Base-by-base conservation (phyloP, 2,888 invertebrate species). In the Epiblema foenella region DNA sequence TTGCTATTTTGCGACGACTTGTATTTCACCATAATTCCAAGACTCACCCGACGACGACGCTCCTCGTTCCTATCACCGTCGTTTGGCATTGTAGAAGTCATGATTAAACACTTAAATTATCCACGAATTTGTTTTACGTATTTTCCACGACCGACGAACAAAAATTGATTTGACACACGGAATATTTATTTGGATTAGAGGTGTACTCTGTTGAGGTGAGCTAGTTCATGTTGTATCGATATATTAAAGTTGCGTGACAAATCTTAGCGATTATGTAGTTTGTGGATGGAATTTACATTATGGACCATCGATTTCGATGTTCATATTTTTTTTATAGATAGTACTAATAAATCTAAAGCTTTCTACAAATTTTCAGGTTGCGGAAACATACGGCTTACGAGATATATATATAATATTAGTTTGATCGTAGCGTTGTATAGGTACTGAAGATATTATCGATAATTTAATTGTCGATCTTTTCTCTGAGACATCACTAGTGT, bases 41-140 rank as follows among this genome's bases (percentile, higher is more conserved):
- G 59, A 79, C 89, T 84, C 81, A 94, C 94, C 85, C 93, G 86
- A 68, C 93, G 92, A 68, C 94, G 90, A 52, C 94, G 89, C 78
- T 94, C 93, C 63, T 93, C 92, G 67, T 89, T 93, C 75, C 87
- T 88, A 75, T 91, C 93, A 52, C 83, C 85, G 42, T 91, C 93
- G 52, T 83, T 85, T 46, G 93, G 88, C 76, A 88, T 75, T 18
- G 91, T 86, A 42, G 91, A 89, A 67, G 91, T 87, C 91, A 91
- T 90, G 62, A 70, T 82, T 54, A 17, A 37, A 49, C 60, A 60
- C 46, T 66, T 60, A 49, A 63, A 56, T 29, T n/a, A 56, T 17
- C 18, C 33, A 66, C 57, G 12, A 18, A 66, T 12, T 37, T 65
- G 33, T 49, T 58, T 57, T 18, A 12, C 33, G 8, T 33, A 29